Conservation (phyloP, 2,113 vertebrate species). For the Lichenostomus cassidix region DNA sequence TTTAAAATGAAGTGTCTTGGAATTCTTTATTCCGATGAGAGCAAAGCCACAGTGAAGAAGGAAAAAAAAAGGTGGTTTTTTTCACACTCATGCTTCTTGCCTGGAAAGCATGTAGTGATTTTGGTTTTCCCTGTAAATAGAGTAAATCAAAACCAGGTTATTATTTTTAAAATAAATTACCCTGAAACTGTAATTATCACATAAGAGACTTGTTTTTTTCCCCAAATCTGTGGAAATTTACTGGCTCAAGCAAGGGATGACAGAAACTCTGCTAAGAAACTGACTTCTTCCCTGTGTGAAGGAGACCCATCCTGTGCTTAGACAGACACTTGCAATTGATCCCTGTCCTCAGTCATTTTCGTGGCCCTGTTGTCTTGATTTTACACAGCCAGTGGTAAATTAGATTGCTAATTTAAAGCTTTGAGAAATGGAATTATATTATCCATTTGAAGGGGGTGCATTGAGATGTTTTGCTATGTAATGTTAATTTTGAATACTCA, state of each 20-base stretch:
- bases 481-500: not conserved
- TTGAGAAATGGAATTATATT: not conserved
- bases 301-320: not conserved
- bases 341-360: not conserved
- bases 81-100: not conserved
- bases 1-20: not conserved
- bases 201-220: not conserved
- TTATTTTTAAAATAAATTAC: not conserved
- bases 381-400: not conserved
- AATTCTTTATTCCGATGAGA: not conserved
- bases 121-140: not conserved
- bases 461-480: not conserved
- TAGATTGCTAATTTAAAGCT: not conserved
- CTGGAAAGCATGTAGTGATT: not conserved
- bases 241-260: not conserved
- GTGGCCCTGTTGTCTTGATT: not conserved
- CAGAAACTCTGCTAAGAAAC: not conserved
- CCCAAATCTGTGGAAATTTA: not conserved
- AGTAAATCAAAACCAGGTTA: not conserved
- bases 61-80: not conserved
- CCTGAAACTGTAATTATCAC: not conserved
- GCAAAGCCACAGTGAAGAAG: not conserved
- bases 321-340: not conserved
- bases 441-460: not conserved
- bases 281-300: not conserved